Evolutionary conservation across 2,113 vertebrate genomes (phyloP).

Genomic region (Austrofundulus limnaeus): DNA sequence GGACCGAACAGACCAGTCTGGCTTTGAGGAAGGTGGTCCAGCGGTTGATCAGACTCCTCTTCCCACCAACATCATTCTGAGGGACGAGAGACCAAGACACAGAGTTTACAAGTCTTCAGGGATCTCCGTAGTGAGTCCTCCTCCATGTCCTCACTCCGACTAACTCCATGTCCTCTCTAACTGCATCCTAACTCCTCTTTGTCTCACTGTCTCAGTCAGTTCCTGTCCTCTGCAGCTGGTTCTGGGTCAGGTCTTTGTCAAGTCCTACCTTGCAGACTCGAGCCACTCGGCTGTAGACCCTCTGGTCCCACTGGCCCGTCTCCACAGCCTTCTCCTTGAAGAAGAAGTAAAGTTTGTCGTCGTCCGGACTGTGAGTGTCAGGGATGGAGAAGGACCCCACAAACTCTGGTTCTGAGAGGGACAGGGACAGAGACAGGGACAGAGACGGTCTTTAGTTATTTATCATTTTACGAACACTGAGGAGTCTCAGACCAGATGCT

Average conservation of each 20-base stretch:
- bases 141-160: too few relatives aligned
- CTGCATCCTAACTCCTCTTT: too few relatives aligned
- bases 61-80: constrained; percentile 87
- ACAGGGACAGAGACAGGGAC: too few relatives aligned
- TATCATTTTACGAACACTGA: too few relatives aligned
- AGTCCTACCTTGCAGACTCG: constrained; percentile 85
- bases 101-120: too few relatives aligned
- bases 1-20: constrained; percentile 84
- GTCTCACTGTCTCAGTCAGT: too few relatives aligned
- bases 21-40: constrained; percentile 91
- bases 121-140: too few relatives aligned
- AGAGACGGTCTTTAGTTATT: too few relatives aligned
- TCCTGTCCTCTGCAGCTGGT: too few relatives aligned
- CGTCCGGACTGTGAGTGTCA: constrained; percentile 82
- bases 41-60: constrained; percentile 86
- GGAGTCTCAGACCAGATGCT: too few relatives aligned
- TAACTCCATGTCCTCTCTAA: too few relatives aligned
- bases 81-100: not conserved
- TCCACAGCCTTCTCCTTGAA: constrained; percentile 84
- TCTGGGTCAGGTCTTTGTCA: too few relatives aligned
- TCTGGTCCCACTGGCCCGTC: constrained; percentile 81
- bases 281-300: constrained; percentile 84
- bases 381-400: constrained; percentile 82
- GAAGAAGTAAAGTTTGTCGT: constrained; percentile 90
- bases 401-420: constrained; percentile 79